Percentiles rank a stretch among this genome's conserved stretches.
Conservation (phyloP, 2,888 invertebrate genomes). For the Sericinus montela region DNA sequence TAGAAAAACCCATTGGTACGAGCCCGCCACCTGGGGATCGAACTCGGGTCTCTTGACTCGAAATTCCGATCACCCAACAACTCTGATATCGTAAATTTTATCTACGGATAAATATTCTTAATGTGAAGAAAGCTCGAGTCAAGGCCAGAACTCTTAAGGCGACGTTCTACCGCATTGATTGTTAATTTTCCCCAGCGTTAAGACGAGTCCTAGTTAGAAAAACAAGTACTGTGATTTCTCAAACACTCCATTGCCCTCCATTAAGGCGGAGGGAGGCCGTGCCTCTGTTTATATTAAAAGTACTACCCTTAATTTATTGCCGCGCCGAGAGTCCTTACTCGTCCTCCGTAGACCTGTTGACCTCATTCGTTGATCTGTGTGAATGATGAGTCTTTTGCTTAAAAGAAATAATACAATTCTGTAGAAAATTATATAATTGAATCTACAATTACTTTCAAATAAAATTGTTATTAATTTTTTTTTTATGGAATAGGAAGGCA, state of each 20-base stretch:
- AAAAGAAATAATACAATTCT: neutral
- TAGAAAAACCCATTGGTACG: no score
- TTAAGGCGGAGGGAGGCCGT: slow-evolving; percentile 22
- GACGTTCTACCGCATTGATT: slow-evolving; percentile 34
- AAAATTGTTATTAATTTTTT: no score
- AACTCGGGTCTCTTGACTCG: no score
- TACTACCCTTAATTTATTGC: slow-evolving; percentile 28
- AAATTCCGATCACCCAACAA: no score
- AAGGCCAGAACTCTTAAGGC: slow-evolving; percentile 23
- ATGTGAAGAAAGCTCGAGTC: slow-evolving; percentile 13
- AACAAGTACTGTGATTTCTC: slow-evolving; percentile 18
- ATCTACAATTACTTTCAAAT: no score
- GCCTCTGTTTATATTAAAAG: slow-evolving; percentile 30
- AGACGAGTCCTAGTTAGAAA: slow-evolving; percentile 7
- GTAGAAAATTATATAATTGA: no score
- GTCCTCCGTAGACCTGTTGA: slow-evolving; percentile 27
- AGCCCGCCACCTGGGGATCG: no score
- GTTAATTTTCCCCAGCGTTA: slow-evolving; percentile 31
- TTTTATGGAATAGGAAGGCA: no score
- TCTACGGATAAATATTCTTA: no score
- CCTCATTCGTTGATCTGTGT: slow-evolving; percentile 20
- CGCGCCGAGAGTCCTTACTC: slow-evolving; percentile 24
- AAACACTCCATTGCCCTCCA: slow-evolving; percentile 23
- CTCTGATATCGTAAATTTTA: no score
- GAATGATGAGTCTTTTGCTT: neutral